Base-by-base conservation (phyloP, 2,797 vertebrate species). In the Coregonus sp. region DNA sequence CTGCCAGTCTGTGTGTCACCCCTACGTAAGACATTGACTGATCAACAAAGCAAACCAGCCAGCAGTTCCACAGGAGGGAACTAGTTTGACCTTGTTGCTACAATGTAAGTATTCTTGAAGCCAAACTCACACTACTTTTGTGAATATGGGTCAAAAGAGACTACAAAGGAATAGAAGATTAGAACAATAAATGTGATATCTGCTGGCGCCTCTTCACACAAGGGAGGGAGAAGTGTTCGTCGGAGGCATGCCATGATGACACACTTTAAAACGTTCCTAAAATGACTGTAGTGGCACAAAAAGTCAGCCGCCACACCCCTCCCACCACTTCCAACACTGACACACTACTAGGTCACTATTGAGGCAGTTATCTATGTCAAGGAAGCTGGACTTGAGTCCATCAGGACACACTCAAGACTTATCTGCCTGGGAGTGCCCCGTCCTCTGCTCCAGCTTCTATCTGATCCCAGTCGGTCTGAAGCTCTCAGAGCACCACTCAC, bases 371-470 rank as follows among this genome's bases (percentile, higher is more conserved):
- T 93, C 91, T 69, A 18, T 20, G 74, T 89, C 86, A 87, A 88
- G 89, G 86, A 85, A 79, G 74, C 76, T 25, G 31, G 86, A 86
- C 91, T 90, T 85, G 86, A 88, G 75, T 90, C 82, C 54, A 87
- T 94, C 92, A 71, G 59, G 81, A 79, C 78, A 92, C 92, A 93
- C 90, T 91, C 88, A 61, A 31, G 69, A 25, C 78, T 93, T 93
- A 94, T 94, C 93, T 73, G 87, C 86, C 85, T 78, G 4, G 20
- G 68, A 76, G 47, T 84, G 84, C 85, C 82, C 82, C 76, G 80
- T 85, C 82, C 70, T 76, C 72, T 77, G 74, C 77, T 70, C 76
- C 82, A 18, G 7, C 70, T 2, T 31, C 73, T 75, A 74, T 87
- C 81, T 75, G 75, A 67, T 81, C 78, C 59, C 59, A 70, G 71